Conservation (phyloP, 2,797 vertebrate genomes). For the Alectoris magna region DNA sequence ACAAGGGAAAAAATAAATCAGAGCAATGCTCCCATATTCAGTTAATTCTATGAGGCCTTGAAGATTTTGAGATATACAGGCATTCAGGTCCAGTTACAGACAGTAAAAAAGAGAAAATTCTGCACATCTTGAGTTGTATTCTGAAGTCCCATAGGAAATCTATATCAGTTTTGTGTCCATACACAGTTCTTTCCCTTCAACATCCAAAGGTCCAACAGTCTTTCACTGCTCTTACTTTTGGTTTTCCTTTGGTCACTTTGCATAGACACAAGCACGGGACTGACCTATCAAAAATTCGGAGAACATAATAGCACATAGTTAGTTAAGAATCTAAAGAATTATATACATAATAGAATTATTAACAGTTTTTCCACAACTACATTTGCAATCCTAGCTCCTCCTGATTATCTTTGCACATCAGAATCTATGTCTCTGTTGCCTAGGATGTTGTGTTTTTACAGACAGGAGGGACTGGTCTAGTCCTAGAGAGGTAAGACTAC, state of each 20-base stretch:
- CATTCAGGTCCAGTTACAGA: rapidly evolving
- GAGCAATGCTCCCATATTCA: neutral
- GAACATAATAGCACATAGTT: rapidly evolving
- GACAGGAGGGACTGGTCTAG: neutral
- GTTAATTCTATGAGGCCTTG: neutral
- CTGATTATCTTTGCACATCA: neutral
- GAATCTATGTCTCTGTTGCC: neutral
- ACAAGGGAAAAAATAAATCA: neutral
- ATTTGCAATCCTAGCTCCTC: neutral
- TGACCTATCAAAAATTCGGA: neutral
- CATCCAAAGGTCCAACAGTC: neutral
- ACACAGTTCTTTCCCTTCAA: neutral
- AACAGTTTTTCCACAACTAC: neutral
- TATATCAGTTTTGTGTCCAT: neutral
- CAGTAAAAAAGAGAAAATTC: neutral
- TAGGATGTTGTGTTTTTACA: neutral
- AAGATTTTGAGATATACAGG: neutral
- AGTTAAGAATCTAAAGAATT: neutral
- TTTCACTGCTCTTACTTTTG: neutral
- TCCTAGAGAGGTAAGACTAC: neutral
- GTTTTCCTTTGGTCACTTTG: neutral
- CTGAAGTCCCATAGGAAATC: neutral
- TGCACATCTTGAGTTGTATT: neutral
- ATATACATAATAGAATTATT: neutral
- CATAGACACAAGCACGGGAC: neutral